Evolutionary conservation across 2,113 vertebrate genomes (phyloP).

Genomic region (Tetrax tetrax): DNA sequence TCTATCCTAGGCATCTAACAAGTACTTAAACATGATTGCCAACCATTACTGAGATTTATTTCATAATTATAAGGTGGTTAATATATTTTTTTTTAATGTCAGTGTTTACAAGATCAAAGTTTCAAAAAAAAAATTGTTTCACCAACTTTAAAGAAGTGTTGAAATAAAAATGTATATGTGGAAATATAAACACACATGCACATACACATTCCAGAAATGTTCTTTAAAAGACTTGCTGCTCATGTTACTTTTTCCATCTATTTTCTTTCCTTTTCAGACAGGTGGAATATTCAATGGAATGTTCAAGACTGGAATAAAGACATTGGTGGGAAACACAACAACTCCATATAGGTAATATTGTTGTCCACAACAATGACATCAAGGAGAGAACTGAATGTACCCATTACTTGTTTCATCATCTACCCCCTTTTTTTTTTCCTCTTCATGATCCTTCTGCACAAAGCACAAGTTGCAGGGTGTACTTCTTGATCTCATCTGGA

Average conservation of each 20-base stretch:
- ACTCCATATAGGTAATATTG: neutral
- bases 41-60: neutral
- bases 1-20: neutral
- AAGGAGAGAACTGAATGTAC: neutral
- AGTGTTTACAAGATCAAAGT: neutral
- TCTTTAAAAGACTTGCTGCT: neutral
- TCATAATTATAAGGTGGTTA: neutral
- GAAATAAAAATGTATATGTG: neutral
- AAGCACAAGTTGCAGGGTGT: neutral
- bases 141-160: neutral
- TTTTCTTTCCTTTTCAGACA: neutral
- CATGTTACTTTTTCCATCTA: neutral
- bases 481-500: neutral
- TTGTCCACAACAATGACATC: neutral
- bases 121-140: neutral
- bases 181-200: neutral
- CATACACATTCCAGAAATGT: neutral
- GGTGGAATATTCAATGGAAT: neutral
- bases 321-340: neutral
- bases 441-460: neutral
- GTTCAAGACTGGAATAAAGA: neutral
- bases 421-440: neutral
- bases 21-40: neutral
- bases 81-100: neutral
- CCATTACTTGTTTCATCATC: neutral